Base-by-base conservation (phyloP, 1,140 invertebrate species). In the Neodiprion pinetum region DNA sequence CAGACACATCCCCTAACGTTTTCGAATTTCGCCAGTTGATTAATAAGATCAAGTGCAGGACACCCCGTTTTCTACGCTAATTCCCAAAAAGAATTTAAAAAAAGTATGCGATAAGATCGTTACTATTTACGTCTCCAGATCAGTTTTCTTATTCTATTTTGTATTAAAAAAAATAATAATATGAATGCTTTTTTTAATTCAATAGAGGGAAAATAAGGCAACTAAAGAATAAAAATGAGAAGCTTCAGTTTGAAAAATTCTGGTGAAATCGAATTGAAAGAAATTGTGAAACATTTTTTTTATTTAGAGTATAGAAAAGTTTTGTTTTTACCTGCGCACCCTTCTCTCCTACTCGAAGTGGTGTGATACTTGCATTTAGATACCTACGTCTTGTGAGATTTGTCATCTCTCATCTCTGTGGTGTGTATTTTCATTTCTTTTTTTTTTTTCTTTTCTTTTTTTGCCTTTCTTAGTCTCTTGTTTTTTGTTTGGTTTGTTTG, bases 21-120 rank as follows among this genome's bases (percentile, higher is more conserved):
- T 11, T 23, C 67, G 17, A 8, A 23, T 68, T 68, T 68, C 17
- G 17, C 73, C 69, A 23, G 17, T 21, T 70, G 21, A 66, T 66
- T 66, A 4, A 1, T 66, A 66, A 66, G 21, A 14, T n/a, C 14
- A n/a, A 66, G 61, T 66, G 21, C 14, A 66, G 61, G 61, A n/a
- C 61, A n/a, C 61, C 21, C 73, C 77, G 76, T 76, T 70, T 74
- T 68, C 70, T 66, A 65, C 40, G 12, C 70, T 40, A 40, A 40
- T 40, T 40, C 5, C 28, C 1, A 40, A 40, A 40, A 49, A 0
- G 11, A 50, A 12, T 78, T 78, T 9, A 12, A 61, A 49, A 48
- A 71, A 17, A 65, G 1, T 14, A 14, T 65, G 12, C 17, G 12
- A 65, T 65, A 65, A 14, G 61, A 14, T 65, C 61, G 17, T 65